Evolutionary conservation across 2,797 vertebrate species (phyloP), one percentile per base, ranked within the genome.

Genomic region (Labroides dimidiatus): DNA sequence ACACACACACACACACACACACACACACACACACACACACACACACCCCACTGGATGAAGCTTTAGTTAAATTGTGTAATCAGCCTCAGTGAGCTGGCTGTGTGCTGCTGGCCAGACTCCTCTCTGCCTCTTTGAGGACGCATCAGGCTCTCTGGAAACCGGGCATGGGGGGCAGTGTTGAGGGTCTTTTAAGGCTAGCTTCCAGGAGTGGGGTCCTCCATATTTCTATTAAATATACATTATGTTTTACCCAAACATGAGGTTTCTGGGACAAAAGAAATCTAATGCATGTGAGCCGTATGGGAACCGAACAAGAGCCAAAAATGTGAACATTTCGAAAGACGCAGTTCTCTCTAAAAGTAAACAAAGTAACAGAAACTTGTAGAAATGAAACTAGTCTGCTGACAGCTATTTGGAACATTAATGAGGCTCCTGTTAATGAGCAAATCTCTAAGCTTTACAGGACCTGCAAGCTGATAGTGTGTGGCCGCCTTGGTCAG

Each of bases 21-120:
- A 41, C 64, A 21, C 65, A 41, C 65, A 37, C 57, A 52, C 62
- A 50, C 41, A n/a, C 64, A 55, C 47, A 50, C 50, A 33, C 53
- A 42, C 54, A 17, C 69, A 20, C 54, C 17, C 55, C 30, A 44
- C 47, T 74, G 74, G 82, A 85, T 88, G 51, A 82, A 80, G 77
- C 50, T 15, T 69, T 51, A 43, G 64, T 44, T 68, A 53, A 70
- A 69, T 90, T 87, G 84, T 62, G 80, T 77, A 91, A 92, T 91
- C 80, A 52, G 71, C 74, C 83, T 81, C 78, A 75, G 81, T 39
- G 82, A 75, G 85, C 80, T 88, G 84, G 85, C 82, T 80, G 60
- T 5, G 43, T 11, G 39, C 74, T 54, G 74, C 66, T 84, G 85
- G 84, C 80, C 58, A 23, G 62, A 60, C 57, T 63, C 80, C 15